Base-by-base conservation (phyloP, 92 coral and sea anemone species). In the Zoanthus sociatus region DNA sequence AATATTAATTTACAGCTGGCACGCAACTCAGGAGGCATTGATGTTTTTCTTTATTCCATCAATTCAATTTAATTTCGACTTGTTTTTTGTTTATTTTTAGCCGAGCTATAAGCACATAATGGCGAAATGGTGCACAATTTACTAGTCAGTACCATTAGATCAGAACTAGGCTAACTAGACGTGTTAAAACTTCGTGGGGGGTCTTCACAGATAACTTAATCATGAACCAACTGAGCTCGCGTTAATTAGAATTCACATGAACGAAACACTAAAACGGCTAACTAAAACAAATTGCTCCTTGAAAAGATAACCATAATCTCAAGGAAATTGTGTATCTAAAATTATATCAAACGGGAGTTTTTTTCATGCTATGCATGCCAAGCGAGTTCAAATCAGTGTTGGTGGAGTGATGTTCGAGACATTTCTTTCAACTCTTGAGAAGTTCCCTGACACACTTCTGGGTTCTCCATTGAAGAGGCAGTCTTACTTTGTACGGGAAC, bases 351-450 rank as follows among this genome's bases (percentile, higher is more conserved):
- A 37, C 1, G 69, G 69, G 26, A 63, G 30, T 50, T 20, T 6
- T 9, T 7, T n/a, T 26, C n/a, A 9, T 32, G 3, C 2, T 8
- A 75, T 75, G 79, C 13, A 50, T 47, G 37, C 21, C 14, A 75
- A 75, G 33, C 79, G 77, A 42, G 77, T 73, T 73, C 13, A 42
- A 73, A 73, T 73, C 77, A 73, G 16, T 45, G 56, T 75, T 4
- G 20, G 32, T 9, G 61, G 79, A 18, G 61, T 75, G 61, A 47
- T 75, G 4, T 45, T 75, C 31, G 79, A 75, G 50, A 75, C 79
- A 20, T 45, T 75, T 74, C 78, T 74, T 74, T 74, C 56, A n/a
- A 74, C 78, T 8, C 79, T 75, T 47, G 79, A 75, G 48, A 75
- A 75, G 61, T 75, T 75, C 20, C 79, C 79, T 37, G 31, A 75